A percentile compares a stretch with the other conserved stretches of the same genome.
Evolutionary conservation across 2,888 invertebrate species (phyloP).

Genomic region (Amblyjoppa proteus): DNA sequence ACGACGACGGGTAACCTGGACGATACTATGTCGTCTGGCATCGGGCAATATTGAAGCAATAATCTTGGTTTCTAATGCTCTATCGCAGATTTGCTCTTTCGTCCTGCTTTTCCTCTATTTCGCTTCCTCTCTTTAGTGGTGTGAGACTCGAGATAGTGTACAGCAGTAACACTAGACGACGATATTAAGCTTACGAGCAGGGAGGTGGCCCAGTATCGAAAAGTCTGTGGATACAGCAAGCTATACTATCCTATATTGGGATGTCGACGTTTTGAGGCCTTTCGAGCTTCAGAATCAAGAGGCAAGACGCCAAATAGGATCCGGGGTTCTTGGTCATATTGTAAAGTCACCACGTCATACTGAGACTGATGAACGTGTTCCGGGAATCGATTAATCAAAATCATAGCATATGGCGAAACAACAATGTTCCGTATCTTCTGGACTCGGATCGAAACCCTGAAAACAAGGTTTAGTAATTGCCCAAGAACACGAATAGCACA

Average conservation of each 20-base stretch:
- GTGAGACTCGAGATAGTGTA: neutral
- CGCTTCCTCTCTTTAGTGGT: conserved; percentile 57
- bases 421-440: conserved; percentile 40
- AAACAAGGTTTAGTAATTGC: conserved; percentile 27
- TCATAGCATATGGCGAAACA: conserved; percentile 45
- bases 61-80: conserved; percentile 77
- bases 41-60: conserved; percentile 84
- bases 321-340: conserved; percentile 16
- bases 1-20: conserved; percentile 71
- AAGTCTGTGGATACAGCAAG: neutral
- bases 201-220: conserved; percentile 6
- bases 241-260: neutral
- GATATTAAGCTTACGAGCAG: conserved; percentile 77
- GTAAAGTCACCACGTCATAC: neutral
- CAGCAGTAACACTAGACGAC: conserved; percentile 70
- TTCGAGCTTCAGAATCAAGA: conserved; percentile 12
- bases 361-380: conserved; percentile 20
- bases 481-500: conserved; percentile 30
- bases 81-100: conserved; percentile 52
- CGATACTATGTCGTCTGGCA: conserved; percentile 79
- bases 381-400: conserved; percentile 71
- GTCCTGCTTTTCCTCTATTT: conserved; percentile 43
- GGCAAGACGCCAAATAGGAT: conserved; percentile 19
- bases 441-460: neutral
- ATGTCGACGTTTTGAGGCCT: conserved; percentile 18